Percentiles rank a stretch among this genome's conserved stretches.
These are phyloP conservation scores for Sarcophaga bullata DNA, from an alignment of 1,140 invertebrate species.

Conservation along the genomic window DNA sequence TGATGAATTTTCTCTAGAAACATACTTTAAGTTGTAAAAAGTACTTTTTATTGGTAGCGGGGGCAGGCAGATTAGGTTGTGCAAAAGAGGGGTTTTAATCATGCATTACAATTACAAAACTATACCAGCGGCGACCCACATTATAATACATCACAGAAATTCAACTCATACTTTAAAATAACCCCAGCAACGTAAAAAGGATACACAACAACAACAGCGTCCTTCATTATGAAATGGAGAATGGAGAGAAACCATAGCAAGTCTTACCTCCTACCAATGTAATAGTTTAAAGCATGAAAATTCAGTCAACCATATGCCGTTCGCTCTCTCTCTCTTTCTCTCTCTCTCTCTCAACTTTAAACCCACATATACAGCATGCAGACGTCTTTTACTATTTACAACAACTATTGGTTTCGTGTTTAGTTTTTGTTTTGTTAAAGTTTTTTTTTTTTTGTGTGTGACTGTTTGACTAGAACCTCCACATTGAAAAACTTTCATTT, in stretches of 20 bases:
- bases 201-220: background rate
- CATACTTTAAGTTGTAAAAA: slow-evolving; percentile 39
- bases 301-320: slow-evolving; percentile 15
- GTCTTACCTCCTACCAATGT: background rate
- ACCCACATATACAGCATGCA: too few species aligned
- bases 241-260: background rate
- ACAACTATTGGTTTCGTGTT: too few species aligned
- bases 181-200: background rate
- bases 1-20: slow-evolving; percentile 64
- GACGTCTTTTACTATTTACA: too few species aligned
- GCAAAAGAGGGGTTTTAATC: background rate
- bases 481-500: too few species aligned
- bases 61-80: too few species aligned
- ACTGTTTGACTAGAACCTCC: too few species aligned
- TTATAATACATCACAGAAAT: background rate
- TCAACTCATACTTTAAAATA: background rate
- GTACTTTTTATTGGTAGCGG: too few species aligned
- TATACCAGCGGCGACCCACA: slow-evolving; percentile 40
- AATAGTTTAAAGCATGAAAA: background rate
- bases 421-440: too few species aligned
- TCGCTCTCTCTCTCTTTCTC: too few species aligned
- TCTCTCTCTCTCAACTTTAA: too few species aligned
- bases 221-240: background rate
- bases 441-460: too few species aligned
- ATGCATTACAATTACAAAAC: slow-evolving; percentile 39